A percentile compares a stretch with the other conserved stretches of the same genome.
Conservation (phyloP, 1,140 invertebrate genomes). For the Caerostris darwini region DNA sequence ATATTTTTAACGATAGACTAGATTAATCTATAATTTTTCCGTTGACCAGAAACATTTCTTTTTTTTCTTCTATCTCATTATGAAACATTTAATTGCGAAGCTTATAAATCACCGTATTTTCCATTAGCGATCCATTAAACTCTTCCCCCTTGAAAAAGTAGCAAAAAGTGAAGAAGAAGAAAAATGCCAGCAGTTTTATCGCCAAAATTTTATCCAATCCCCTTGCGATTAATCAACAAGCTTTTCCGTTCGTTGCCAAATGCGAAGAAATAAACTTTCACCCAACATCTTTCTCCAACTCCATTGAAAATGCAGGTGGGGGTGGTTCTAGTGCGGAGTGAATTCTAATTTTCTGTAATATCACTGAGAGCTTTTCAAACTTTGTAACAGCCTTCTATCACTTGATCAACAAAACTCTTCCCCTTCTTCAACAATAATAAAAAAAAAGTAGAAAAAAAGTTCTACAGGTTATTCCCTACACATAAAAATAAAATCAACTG, state of each 20-base stretch:
- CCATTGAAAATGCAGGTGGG: not conserved
- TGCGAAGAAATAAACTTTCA: not conserved
- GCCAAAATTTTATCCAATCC: not conserved
- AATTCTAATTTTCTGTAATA: slow-evolving; percentile 26
- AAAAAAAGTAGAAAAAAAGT: not conserved
- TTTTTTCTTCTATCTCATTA: too few relatives aligned
- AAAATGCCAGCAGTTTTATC: not conserved
- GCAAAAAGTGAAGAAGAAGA: not conserved
- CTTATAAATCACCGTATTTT: too few relatives aligned
- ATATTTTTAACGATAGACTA: too few relatives aligned
- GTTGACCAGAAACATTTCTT: too few relatives aligned
- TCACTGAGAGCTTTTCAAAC: slow-evolving; percentile 37
- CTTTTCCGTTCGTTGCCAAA: not conserved
- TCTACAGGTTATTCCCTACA: slow-evolving; percentile 28
- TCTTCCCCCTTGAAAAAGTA: too few relatives aligned
- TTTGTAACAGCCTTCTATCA: slow-evolving; percentile 28
- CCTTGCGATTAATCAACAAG: not conserved
- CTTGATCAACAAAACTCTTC: slow-evolving; percentile 22
- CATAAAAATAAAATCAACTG: slow-evolving; percentile 17
- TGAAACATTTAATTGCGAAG: too few relatives aligned
- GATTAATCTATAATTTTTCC: too few relatives aligned
- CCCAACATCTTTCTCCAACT: too few relatives aligned
- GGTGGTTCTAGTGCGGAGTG: not conserved
- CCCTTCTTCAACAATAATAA: too few relatives aligned
- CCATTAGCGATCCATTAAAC: too few relatives aligned